Percentiles rank a stretch among this genome's conserved stretches.
Evolutionary conservation across 92 coral and sea anemone genomes (phyloP).

Genomic region (Zoanthus gigantus): DNA sequence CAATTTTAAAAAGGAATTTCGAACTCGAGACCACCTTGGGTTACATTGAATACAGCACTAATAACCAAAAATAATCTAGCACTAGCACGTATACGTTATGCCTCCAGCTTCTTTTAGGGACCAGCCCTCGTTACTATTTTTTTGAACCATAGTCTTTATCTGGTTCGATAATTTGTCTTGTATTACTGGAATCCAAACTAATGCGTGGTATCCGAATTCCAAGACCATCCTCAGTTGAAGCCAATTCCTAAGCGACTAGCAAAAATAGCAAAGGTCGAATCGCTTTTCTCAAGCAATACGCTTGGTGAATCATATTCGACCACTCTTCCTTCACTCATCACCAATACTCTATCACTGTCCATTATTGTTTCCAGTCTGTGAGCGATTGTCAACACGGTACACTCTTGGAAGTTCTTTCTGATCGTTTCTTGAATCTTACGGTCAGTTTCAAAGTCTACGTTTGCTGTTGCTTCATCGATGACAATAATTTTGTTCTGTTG

Average conservation of each 20-base stretch:
- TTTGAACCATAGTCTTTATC: no score
- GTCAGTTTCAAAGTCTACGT: constrained; percentile 43
- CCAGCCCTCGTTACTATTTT: no score
- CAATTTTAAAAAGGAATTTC: no score
- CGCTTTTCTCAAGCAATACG: background rate
- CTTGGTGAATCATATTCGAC: constrained; percentile 28
- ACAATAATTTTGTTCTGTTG: constrained; percentile 38
- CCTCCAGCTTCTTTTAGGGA: no score
- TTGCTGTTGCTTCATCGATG: constrained; percentile 45
- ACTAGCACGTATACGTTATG: no score
- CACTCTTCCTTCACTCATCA: constrained; percentile 32
- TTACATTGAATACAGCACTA: no score
- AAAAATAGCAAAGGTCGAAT: constrained; percentile 1
- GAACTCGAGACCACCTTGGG: no score
- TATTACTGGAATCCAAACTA: no score
- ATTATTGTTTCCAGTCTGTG: constrained; percentile 40
- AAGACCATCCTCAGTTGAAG: background rate
- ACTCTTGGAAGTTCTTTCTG: constrained; percentile 38
- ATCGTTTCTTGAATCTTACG: constrained; percentile 42
- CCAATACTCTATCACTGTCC: constrained; percentile 37
- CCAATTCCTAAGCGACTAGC: constrained; percentile 15
- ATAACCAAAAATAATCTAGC: no score
- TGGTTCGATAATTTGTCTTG: no score
- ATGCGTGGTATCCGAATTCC: no score
- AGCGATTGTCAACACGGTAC: constrained; percentile 37